These are phyloP conservation scores for Oncorhynchus keta DNA, from an alignment of 2,113 vertebrate genomes.

Conservation along the genomic window DNA sequence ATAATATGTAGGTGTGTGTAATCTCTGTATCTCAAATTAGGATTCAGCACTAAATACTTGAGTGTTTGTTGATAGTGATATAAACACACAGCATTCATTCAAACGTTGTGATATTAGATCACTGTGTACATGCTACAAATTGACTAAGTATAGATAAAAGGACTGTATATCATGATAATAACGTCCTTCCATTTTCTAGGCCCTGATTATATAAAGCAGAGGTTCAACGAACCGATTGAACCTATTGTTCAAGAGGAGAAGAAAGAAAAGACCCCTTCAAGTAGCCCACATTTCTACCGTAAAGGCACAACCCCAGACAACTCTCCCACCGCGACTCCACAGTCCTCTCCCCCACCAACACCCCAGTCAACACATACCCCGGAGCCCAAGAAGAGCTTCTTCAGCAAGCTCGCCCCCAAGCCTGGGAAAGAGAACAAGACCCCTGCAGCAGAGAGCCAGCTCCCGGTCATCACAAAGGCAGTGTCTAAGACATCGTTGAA, in stretches of 20 bases:
- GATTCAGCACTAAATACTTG: no score
- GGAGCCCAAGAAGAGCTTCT: conserved; percentile 68
- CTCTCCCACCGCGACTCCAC: conserved; percentile 81
- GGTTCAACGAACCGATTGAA: conserved; percentile 84
- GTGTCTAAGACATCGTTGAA: conserved; percentile 77
- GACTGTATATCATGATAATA: not conserved
- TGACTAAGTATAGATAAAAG: no score
- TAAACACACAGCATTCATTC: not conserved
- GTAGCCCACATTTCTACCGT: conserved; percentile 95
- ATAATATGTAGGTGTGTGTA: not conserved
- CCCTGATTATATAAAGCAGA: conserved; percentile 92
- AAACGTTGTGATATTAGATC: no score
- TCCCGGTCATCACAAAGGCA: conserved; percentile 72
- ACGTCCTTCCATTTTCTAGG: conserved; percentile 71
- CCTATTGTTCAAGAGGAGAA: conserved; percentile 82
- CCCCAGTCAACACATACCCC: conserved; percentile 75
- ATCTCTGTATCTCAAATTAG: no score
- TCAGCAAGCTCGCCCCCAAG: conserved; percentile 70
- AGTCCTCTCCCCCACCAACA: conserved; percentile 74
- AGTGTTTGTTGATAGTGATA: not conserved
- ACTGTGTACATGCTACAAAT: no score
- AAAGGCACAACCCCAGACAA: conserved; percentile 90
- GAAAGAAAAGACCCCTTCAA: conserved; percentile 83
- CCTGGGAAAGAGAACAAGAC: conserved; percentile 76
- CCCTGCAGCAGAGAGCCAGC: conserved; percentile 65